Base-by-base conservation (phyloP, 2,113 vertebrate species). In the Carollia perspicillata region DNA sequence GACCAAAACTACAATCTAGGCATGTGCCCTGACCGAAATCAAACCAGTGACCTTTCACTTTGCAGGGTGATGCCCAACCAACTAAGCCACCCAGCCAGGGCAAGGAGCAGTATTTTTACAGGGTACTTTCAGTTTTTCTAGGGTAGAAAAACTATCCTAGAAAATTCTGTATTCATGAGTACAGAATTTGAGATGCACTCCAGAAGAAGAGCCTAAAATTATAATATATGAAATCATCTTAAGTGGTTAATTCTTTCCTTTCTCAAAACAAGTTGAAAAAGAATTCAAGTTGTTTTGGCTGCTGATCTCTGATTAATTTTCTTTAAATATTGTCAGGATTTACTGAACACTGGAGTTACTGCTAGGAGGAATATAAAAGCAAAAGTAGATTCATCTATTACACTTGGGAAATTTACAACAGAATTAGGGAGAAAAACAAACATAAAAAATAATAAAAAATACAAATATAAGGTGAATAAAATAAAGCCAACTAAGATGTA, bases 151-250 rank as follows among this genome's bases (percentile, higher is more conserved):
- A n/a, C n/a, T n/a, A n/a, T n/a, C n/a, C n/a, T n/a, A n/a, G n/a
- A n/a, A n/a, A n/a, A n/a, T n/a, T n/a, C n/a, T n/a, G n/a, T n/a
- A n/a, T n/a, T n/a, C 0, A 30, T 13, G 47, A 26, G 8, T 40
- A 92, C 22, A 92, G 55, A 79, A 17, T 84, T 66, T 68, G 49
- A 60, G 37, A 79, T 37, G 11, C 23, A 71, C 40, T 91, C 91
- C 79, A n/a, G 74, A 51, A 74, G 28, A 66, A 81, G 44, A 58
- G 10, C 1, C 78, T 88, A 66, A 83, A 49, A 66, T 3, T 84
- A 58, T 3, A 51, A 74, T 51, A 69, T 42, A n/a, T n/a, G n/a
- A 74, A 5, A 13, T 42, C 28, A 79, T 75, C 18, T 78, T 88
- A 66, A 63, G 23, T 90, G 12, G 8, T 74, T 16, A 58, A 93